These are phyloP conservation scores for Dynastes grantii DNA, from an alignment of 2,888 invertebrate species.

Conservation along the genomic window DNA sequence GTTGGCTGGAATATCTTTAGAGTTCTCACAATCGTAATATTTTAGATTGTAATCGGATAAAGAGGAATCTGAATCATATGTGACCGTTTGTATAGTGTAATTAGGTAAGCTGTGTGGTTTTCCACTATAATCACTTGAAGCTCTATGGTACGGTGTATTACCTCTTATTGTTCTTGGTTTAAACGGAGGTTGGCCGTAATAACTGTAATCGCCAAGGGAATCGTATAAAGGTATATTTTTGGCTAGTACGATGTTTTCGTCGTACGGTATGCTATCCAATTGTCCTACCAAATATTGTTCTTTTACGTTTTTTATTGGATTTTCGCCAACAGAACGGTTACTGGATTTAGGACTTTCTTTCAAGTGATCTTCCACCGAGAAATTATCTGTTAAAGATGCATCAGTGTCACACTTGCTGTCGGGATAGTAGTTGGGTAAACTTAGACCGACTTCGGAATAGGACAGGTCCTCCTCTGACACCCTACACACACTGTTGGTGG, in stretches of 20 bases:
- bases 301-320: constrained; percentile 11
- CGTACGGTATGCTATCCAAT: constrained; percentile 63
- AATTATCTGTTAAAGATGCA: constrained; percentile 70
- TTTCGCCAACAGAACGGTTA: constrained; percentile 3
- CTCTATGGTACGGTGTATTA: constrained; percentile 61
- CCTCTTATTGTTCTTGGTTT: constrained; percentile 67
- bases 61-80: constrained; percentile 59
- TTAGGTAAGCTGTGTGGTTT: constrained; percentile 61
- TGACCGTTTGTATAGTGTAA: constrained; percentile 52
- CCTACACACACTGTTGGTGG: constrained; percentile 66
- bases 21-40: constrained; percentile 58
- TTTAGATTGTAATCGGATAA: constrained; percentile 58
- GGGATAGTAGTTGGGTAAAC: constrained; percentile 69
- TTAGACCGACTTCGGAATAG: constrained; percentile 70
- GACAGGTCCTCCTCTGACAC: constrained; percentile 63
- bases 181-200: constrained; percentile 57
- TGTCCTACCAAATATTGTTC: constrained; percentile 7
- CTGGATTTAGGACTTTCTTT: constrained; percentile 8
- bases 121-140: constrained; percentile 58
- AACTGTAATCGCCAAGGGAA: constrained; percentile 58
- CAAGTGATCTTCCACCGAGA: constrained; percentile 64
- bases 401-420: constrained; percentile 72
- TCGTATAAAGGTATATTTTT: constrained; percentile 65
- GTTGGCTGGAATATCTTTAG: constrained; percentile 54
- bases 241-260: constrained; percentile 68